Base-by-base conservation (phyloP, 2,113 vertebrate genomes). In the Ceyx cyanopectus region DNA sequence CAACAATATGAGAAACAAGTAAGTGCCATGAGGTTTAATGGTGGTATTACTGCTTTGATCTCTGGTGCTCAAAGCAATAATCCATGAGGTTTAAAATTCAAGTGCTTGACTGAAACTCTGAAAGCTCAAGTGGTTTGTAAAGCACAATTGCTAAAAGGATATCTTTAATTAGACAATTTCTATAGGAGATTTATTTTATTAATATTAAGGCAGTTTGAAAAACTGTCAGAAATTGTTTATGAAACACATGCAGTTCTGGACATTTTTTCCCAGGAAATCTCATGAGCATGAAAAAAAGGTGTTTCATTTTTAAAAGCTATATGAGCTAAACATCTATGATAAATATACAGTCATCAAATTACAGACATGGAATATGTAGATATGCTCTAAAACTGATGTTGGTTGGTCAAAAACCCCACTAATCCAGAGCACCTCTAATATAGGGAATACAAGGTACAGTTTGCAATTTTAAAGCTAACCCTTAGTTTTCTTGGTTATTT, bases 101-200 rank as follows among this genome's bases (percentile, higher is more conserved):
- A 96, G 62, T 43, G 62, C 62, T 82, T 89, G 20, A 68, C 30
- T 85, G 45, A 79, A 93, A 89, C 43, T 82, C 75, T 7, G 40
- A 79, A 65, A 72, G 57, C 73, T 91, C 58, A 69, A 92, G 67
- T 85, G 60, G 62, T 65, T 76, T 82, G n/a, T 57, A 91, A 92
- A 76, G 80, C 34, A 75, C 75, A 85, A 87, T 54, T 82, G 79
- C 80, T 65, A 92, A 50, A 87, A 90, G 50, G n/a, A 78, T 76
- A 92, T 85, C 63, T 77, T 92, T 87, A 92, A 82, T 93, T 63
- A 85, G 88, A 85, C 85, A 91, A 79, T 48, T 46, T 91, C 85
- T 72, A 68, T 34, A 82, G 56, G 43, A 75, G 21, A 79, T 79
- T 45, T 57, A 43, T 40, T 57, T 66, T 73, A 51, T 57, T 45